Base-by-base conservation (phyloP, 2,113 vertebrate genomes). In the Poeciliopsis turrubarensis region DNA sequence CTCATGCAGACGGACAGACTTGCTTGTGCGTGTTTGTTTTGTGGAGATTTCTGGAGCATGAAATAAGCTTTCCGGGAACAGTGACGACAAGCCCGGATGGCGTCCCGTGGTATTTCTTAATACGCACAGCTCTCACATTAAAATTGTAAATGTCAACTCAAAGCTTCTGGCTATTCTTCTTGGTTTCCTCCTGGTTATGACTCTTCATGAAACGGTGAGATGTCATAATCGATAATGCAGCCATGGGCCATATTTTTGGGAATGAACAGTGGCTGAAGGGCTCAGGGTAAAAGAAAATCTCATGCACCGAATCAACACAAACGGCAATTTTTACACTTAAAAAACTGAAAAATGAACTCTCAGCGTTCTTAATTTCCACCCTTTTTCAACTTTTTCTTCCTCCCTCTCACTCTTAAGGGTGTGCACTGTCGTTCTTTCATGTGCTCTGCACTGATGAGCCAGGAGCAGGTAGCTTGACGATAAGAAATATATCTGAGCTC, bases 11-110 rank as follows among this genome's bases (percentile, higher is more conserved):
- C 66, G 68, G 60, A 79, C 1, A 67, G 25, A 63, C 61, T 41
- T 73, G 26, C 22, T 19, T 29, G 65, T 34, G 54, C 41, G 67
- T 41, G 25, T 79, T 68, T 47, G 70, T 66, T 66, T 80, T 72
- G 74, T 78, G 60, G 77, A 75, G 68, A 73, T 77, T 90, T 79
- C 70, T 87, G 89, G 82, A 89, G 89, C 91, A 88, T 94, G 92
- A 94, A 94, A 94, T 92, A 90, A 91, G 91, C 86, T 93, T 91
- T 90, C 80, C 80, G 74, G 80, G 81, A 88, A 89, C 89, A 86
- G 69, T 80, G 70, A 73, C 60, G 65, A 80, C 60, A 65, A 83
- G 51, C 80, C 80, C 34, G 80, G 65, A 81, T 87, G 81, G 82
- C 85, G 88, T 91, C 86, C 89, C 81, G 75, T 81, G 88, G 84